Evolutionary conservation across 1,140 invertebrate genomes (phyloP), one percentile per base, ranked within the genome.

Genomic region (Frieseomelitta varia): DNA sequence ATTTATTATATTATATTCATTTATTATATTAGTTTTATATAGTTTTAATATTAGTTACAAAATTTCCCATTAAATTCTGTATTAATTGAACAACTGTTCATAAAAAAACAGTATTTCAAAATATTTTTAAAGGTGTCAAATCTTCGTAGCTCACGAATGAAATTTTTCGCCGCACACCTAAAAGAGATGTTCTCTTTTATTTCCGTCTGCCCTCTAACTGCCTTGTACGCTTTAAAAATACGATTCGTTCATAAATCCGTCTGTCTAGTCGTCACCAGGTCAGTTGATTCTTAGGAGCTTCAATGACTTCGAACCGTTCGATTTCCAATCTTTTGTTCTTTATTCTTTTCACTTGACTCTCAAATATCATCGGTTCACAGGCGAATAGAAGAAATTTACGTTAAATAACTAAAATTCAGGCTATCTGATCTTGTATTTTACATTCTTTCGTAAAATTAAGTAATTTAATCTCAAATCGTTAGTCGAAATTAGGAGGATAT

Each of bases 151-250:
- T 61, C n/a, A 14, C 58, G 61, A 75, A 73, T 58, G 63, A 24
- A 56, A 47, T 21, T 82, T 82, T 30, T 65, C 53, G 55, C 53
- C 58, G 51, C n/a, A 10, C 51, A 14, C 47, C 30, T 27, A 27
- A 65, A 68, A 65, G 47, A n/a, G 58, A 19, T 14, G 10, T 34
- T 12, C 58, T 87, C 65, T 68, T 86, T 86, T 86, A 87, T 87
- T 87, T 87, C 30, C 67, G 86, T 87, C 80, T 87, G 56, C 58
- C 53, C 2, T 73, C 68, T 56, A 24, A 65, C 82, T 69, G 51
- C 76, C 79, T 78, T 69, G 76, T 67, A 56, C 53, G 72, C 30
- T 73, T 86, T 84, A 86, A 88, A 86, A 88, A 88, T 88, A 88
- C 76, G 51, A 84, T 88, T 79, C 53, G 58, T 65, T 73, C 55